Base-by-base conservation (phyloP, 92 coral and sea anemone species). In the Phenganax stokvisi region DNA sequence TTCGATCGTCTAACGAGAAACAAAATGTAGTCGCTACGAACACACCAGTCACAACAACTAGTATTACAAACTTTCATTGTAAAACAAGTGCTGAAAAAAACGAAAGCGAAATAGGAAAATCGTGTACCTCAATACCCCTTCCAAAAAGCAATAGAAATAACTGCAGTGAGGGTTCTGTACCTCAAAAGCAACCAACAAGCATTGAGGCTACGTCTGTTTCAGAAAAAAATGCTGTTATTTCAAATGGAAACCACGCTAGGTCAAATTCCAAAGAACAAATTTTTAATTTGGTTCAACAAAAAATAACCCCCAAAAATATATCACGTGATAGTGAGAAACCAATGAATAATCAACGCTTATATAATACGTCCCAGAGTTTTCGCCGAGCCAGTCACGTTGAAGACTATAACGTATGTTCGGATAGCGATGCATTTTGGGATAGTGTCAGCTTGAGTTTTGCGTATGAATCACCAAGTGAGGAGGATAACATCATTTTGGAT, bases 371-470 rank as follows among this genome's bases (percentile, higher is more conserved):
- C 65, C 73, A 65, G 74, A 13, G 60, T 11, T n/a, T 52, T 37
- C 58, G 74, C 17, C 61, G 73, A n/a, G 74, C 83, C 47, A 79
- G 83, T 52, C 57, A 63, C 16, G 60, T 79, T 52, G 73, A 29
- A 51, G 51, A 51, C 51, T 7, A 30, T 17, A 61, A 13, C 44
- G 69, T n/a, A 17, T 62, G 62, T 53, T 57, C 64, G 12, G 83
- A 64, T 12, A 62, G 53, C 29, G 83, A 79, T 65, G 68, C 59
- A 60, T 79, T 63, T 6, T 63, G 58, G 67, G 83, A 79, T 47
- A 79, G 83, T 13, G 17, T 79, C 65, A 62, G 72, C 17, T 65
- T 79, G 57, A 79, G 83, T 65, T 79, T 79, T 64, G 83, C 83
- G 59, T 79, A 79, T 51, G 83, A 79, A 13, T 79, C 83, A 25